Base-by-base conservation (phyloP, 1,140 invertebrate species). In the Ephestia elutella region DNA sequence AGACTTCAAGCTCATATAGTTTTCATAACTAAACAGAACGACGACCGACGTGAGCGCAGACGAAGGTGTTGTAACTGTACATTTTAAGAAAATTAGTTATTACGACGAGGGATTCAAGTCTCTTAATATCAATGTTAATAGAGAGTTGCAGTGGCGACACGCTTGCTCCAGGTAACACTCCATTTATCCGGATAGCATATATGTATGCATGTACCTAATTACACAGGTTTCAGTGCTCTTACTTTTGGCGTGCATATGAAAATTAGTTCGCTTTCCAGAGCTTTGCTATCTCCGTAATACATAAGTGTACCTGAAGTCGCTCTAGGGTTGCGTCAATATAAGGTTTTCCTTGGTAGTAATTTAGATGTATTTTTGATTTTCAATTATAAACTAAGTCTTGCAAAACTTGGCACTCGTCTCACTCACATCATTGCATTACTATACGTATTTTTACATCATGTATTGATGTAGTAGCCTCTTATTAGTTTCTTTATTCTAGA, bases 81-180 rank as follows among this genome's bases (percentile, higher is more conserved):
- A 15, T 44, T 15, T 44, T 9, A 0, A 44, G 38, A 44, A 44
- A 44, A 44, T 44, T 44, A 44, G 38, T 53, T 53, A 53, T 53
- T 53, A 21, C 50, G 21, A 53, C 20, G 19, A 11, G n/a, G 50
- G 13, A 53, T 25, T 50, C 50, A 53, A 15, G 21, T 53, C 19
- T 53, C 13, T 53, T 53, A 53, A 53, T 53, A 53, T 53, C 21
- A 25, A 21, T 25, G 50, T 53, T 25, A 53, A 53, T 53, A n/a
- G 50, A 53, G 21, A 21, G 50, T n/a, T 53, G 50, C 13, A 53
- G 50, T 18, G 17, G 21, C 21, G 50, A 25, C 50, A 25, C 20
- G 49, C 49, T 20, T 10, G 49, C 20, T 25, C 10, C n/a, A 53
- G 8, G 38, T 44, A 44, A 44, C 15, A 44, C 38, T 44, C 38